A percentile compares a stretch with the other conserved stretches of the same genome.
These are phyloP conservation scores for Peribatodes rhomboidaria DNA, from an alignment of 2,888 invertebrate species.

Conservation along the genomic window DNA sequence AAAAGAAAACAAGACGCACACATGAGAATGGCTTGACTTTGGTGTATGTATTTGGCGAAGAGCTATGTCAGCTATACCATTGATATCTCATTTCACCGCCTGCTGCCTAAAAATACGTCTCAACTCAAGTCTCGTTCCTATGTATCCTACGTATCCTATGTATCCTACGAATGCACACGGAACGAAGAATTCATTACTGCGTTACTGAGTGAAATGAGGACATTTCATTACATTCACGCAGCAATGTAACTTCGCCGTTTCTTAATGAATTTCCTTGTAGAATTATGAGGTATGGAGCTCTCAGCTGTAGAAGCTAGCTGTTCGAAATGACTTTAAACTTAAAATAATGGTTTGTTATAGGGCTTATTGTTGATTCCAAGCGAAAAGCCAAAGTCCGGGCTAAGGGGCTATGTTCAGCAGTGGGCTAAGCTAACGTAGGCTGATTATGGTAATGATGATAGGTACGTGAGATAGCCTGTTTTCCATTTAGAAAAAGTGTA, in stretches of 20 bases:
- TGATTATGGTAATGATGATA: background rate
- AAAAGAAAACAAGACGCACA: no score
- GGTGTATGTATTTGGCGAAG: no score
- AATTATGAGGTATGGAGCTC: slow-evolving; percentile 12
- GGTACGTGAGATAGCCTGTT: background rate
- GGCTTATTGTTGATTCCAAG: no score
- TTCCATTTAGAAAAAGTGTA: slow-evolving; percentile 17
- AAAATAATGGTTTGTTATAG: no score
- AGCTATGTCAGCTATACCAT: background rate
- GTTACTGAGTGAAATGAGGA: slow-evolving; percentile 28
- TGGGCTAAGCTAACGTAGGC: background rate
- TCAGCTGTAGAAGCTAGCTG: background rate
- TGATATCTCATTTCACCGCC: slow-evolving; percentile 11
- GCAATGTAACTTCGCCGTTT: slow-evolving; percentile 12
- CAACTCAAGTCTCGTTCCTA: slow-evolving; percentile 2
- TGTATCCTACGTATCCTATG: slow-evolving; percentile 19
- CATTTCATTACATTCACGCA: slow-evolving; percentile 18
- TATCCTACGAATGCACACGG: slow-evolving; percentile 14
- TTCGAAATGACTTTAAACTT: background rate
- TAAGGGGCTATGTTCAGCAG: no score
- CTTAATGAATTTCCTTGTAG: slow-evolving; percentile 25
- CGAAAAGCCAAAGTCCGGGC: no score
- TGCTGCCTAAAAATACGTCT: slow-evolving; percentile 4
- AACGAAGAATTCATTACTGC: slow-evolving; percentile 25
- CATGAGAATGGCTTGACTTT: no score